Percentiles rank a stretch among this genome's conserved stretches.
Evolutionary conservation across 1,140 invertebrate species (phyloP).

Genomic region (Aphis gossypii): DNA sequence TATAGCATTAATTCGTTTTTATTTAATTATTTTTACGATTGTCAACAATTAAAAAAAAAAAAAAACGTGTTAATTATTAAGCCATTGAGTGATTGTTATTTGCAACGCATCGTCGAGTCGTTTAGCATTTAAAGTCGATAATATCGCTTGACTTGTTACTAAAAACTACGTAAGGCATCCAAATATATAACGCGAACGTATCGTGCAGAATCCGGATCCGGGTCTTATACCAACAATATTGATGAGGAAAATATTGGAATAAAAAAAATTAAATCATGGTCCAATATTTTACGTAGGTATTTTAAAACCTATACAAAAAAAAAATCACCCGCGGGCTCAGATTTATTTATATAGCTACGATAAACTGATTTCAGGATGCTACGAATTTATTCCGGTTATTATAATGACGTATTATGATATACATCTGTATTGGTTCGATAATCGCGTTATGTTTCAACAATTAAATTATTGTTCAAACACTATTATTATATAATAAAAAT

Average conservation of each 20-base stretch:
- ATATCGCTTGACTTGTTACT: neutral
- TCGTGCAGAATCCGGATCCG: neutral
- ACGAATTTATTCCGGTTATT: neutral
- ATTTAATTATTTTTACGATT: neutral
- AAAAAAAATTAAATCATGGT: neutral
- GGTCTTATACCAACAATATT: neutral
- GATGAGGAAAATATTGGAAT: neutral
- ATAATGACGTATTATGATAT: neutral
- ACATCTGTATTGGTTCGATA: neutral
- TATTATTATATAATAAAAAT: neutral
- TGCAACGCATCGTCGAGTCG: neutral
- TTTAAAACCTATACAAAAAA: slow-evolving; percentile 3
- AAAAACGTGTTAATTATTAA: neutral
- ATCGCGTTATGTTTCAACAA: neutral
- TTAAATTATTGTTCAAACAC: neutral
- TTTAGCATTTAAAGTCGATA: neutral
- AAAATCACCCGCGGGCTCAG: neutral
- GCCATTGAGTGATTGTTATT: neutral
- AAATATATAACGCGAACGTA: neutral
- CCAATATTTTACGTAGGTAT: slow-evolving; percentile 6
- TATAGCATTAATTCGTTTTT: neutral
- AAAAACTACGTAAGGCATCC: neutral
- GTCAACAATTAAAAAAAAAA: neutral
- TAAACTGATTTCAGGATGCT: neutral
- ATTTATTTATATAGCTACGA: neutral